Evolutionary conservation across 53 echinoderm and acorn worm genomes (phyloP).

Genomic region (Apostichopus leukothele): DNA sequence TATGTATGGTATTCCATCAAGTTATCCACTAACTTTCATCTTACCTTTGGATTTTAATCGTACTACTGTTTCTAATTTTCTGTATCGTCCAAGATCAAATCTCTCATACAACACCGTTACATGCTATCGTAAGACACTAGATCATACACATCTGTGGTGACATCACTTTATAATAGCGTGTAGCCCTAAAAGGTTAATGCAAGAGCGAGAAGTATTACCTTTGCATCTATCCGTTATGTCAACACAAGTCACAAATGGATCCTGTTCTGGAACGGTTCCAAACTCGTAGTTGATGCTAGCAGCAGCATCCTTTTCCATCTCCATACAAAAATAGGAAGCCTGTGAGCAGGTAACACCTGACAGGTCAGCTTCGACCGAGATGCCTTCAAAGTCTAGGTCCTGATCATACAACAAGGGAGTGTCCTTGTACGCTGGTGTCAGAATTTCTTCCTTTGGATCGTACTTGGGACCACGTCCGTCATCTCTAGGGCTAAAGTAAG

Average conservation of each 20-base stretch:
- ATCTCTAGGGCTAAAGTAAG: conserved; percentile 63
- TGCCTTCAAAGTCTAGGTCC: conserved; percentile 59
- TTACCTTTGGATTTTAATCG: too few species aligned
- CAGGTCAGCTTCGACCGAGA: conserved; percentile 70
- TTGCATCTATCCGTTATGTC: conserved; percentile 87
- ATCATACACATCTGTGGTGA: too few species aligned
- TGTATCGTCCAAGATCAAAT: too few species aligned
- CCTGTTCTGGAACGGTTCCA: conserved; percentile 73
- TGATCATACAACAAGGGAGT: conserved; percentile 57
- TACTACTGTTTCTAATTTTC: too few species aligned
- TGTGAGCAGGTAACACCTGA: conserved; percentile 68
- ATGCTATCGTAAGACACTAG: too few species aligned
- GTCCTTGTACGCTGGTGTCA: conserved; percentile 51
- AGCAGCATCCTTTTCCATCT: conserved; percentile 69
- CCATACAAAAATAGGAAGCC: conserved; percentile 76
- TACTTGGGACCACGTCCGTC: conserved; percentile 74
- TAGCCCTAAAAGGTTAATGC: background rate
- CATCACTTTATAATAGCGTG: too few species aligned
- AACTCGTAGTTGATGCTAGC: conserved; percentile 73
- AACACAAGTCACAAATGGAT: conserved; percentile 66
- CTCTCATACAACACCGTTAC: too few species aligned
- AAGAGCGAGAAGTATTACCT: conserved; percentile 48
- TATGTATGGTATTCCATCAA: too few species aligned
- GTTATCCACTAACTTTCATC: too few species aligned
- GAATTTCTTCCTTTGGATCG: conserved; percentile 63